A percentile compares a stretch with the other conserved stretches of the same genome.
phyloP scores from a whole-genome alignment of 2,888 invertebrate genomes.

The Tuberolachnus salignus region DNA sequence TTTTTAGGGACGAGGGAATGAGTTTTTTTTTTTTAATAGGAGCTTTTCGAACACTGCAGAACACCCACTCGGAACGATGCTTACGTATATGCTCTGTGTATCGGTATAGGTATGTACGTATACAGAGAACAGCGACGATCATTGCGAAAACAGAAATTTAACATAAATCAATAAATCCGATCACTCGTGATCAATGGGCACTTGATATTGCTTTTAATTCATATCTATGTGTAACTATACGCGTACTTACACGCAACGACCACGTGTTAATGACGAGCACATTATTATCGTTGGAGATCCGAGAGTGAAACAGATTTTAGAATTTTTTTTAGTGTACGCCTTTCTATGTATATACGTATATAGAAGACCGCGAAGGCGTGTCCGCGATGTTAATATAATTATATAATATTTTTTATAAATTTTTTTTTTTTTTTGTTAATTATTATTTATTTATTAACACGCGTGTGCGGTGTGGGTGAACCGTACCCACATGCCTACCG shows the following conservation, averaged over 20 bases:
- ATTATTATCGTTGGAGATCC: background rate
- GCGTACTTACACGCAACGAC: background rate
- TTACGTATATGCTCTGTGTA: no score
- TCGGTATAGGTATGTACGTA: no score
- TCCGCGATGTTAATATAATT: background rate
- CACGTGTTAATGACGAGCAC: background rate
- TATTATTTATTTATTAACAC: conserved; percentile 2
- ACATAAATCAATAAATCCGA: conserved; percentile 14
- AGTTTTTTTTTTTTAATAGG: no score
- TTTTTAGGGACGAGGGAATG: no score
- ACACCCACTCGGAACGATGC: no score
- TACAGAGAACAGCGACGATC: no score
- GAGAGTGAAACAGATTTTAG: background rate
- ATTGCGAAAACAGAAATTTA: background rate
- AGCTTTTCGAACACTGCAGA: no score
- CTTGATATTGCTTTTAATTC: conserved; percentile 7
- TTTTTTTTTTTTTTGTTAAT: conserved; percentile 7
- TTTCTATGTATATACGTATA: no score
- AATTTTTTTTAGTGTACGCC: background rate
- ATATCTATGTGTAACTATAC: background rate
- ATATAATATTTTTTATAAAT: conserved; percentile 21
- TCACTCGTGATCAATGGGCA: conserved; percentile 13
- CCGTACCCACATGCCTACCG: no score
- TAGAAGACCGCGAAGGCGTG: conserved; percentile 14
- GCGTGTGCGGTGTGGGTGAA: background rate